phyloP scores from a whole-genome alignment of 2,113 vertebrate genomes.

The Ia io region DNA sequence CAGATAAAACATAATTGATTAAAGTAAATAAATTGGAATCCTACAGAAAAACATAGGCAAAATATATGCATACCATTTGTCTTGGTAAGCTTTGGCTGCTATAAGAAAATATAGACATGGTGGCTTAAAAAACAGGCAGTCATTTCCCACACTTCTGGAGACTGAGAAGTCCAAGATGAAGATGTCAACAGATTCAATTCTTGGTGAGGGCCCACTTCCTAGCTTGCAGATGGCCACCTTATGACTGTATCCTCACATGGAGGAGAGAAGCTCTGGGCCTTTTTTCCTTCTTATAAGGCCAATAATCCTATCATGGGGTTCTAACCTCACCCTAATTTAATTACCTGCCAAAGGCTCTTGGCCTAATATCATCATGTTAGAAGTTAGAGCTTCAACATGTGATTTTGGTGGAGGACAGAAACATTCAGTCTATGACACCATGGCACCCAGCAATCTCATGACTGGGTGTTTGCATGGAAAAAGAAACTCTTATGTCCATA shows the following conservation, averaged over 20 bases:
- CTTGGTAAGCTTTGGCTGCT: neutral
- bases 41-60: neutral
- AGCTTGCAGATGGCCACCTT: neutral
- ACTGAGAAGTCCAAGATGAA: neutral
- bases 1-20: neutral
- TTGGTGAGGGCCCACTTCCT: neutral
- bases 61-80: neutral
- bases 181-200: neutral
- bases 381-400: neutral
- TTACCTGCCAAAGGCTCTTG: neutral
- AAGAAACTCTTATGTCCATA: neutral
- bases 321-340: neutral
- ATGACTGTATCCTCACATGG: neutral
- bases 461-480: neutral
- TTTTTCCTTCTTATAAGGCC: neutral
- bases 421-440: neutral
- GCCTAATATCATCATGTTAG: neutral
- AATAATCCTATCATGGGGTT: neutral
- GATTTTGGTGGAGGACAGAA: neutral
- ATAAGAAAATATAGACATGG: neutral
- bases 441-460: neutral
- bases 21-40: neutral
- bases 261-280: neutral
- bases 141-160: neutral
- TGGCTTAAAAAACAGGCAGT: neutral